These are phyloP conservation scores for Dinoponera quadriceps DNA, from an alignment of 1,140 invertebrate genomes.

Conservation along the genomic window DNA sequence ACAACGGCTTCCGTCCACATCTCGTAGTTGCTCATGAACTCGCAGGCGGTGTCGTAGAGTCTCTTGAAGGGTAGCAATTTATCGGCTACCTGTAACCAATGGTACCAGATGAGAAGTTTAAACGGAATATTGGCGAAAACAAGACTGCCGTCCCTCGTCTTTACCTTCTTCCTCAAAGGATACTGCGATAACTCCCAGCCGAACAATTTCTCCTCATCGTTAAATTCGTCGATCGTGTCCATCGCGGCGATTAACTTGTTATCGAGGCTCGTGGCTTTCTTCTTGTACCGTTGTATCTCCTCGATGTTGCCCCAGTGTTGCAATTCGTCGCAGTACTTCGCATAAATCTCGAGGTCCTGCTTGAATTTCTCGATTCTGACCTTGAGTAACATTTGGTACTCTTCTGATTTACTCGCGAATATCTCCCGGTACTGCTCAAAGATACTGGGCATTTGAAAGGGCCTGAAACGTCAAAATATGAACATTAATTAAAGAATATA, in stretches of 20 bases:
- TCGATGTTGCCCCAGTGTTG: slow-evolving; percentile 95
- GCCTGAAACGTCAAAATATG: slow-evolving; percentile 77
- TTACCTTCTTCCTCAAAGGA: slow-evolving; percentile 91
- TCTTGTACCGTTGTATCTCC: slow-evolving; percentile 93
- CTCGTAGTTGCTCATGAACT: slow-evolving; percentile 94
- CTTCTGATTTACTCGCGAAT: slow-evolving; percentile 92
- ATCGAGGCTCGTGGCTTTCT: slow-evolving; percentile 92
- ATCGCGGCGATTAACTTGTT: slow-evolving; percentile 89
- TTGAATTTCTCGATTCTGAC: slow-evolving; percentile 90
- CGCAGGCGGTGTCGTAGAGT: slow-evolving; percentile 94
- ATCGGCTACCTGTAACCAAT: slow-evolving; percentile 87
- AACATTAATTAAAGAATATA: neutral
- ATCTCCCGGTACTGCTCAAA: slow-evolving; percentile 93
- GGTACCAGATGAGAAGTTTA: too few relatives aligned
- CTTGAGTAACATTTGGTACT: slow-evolving; percentile 94
- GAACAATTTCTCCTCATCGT: slow-evolving; percentile 96
- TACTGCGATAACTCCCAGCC: slow-evolving; percentile 96
- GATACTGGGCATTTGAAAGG: slow-evolving; percentile 91
- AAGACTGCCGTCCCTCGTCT: neutral
- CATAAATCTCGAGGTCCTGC: slow-evolving; percentile 93
- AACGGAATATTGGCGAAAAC: neutral
- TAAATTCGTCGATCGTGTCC: slow-evolving; percentile 94
- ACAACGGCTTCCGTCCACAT: slow-evolving; percentile 94
- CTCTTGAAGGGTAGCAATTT: slow-evolving; percentile 94
- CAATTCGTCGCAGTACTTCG: slow-evolving; percentile 93